Conservation (phyloP, 2,888 invertebrate genomes). For the Pyrocoelia pectoralis region DNA sequence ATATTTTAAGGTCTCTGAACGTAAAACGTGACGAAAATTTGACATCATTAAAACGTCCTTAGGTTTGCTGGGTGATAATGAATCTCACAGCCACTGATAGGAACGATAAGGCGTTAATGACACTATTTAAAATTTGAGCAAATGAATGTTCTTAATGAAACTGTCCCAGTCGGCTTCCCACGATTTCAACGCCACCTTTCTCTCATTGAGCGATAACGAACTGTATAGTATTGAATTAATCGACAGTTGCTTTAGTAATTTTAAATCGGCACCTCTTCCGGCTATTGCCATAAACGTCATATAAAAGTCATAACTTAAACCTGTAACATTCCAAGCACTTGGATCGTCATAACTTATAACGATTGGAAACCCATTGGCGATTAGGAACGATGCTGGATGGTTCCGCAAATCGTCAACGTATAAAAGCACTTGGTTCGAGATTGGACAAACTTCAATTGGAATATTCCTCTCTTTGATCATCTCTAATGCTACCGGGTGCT, state of each 20-base stretch:
- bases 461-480: constrained; percentile 67
- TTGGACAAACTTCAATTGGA: constrained; percentile 78
- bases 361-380: constrained; percentile 73
- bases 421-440: constrained; percentile 77
- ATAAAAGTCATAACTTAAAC: constrained; percentile 79
- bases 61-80: too few relatives aligned
- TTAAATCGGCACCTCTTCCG: constrained; percentile 71
- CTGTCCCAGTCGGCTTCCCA: constrained; percentile 68
- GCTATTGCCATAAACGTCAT: constrained; percentile 79
- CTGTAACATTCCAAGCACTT: constrained; percentile 74
- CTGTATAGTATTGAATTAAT: constrained; percentile 77
- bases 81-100: too few relatives aligned
- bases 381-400: constrained; percentile 72
- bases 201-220: constrained; percentile 62
- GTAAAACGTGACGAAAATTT: too few relatives aligned
- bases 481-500: constrained; percentile 72
- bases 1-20: too few relatives aligned
- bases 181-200: constrained; percentile 59
- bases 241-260: constrained; percentile 75
- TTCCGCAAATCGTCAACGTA: constrained; percentile 77
- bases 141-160: constrained; percentile 2
- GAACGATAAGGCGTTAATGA: too few relatives aligned
- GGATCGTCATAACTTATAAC: constrained; percentile 82
- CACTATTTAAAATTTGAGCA: background rate
- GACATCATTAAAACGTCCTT: too few relatives aligned